These are phyloP conservation scores for Drosophila kanekoi DNA, from an alignment of 2,888 invertebrate genomes.

Conservation along the genomic window DNA sequence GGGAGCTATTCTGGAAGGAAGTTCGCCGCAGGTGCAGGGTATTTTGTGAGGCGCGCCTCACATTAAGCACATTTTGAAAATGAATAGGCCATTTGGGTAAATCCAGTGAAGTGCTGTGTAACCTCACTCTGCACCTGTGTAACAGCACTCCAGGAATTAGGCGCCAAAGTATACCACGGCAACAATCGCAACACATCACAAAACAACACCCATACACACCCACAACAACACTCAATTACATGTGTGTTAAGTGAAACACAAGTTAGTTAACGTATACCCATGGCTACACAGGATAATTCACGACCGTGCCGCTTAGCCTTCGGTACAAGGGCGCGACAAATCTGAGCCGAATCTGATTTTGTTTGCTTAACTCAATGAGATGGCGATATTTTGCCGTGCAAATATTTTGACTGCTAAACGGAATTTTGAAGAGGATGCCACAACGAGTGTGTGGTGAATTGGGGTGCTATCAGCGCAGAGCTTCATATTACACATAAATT, in stretches of 20 bases:
- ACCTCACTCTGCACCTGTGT: too few species aligned
- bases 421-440: slow-evolving; percentile 35
- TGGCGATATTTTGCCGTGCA: slow-evolving; percentile 50
- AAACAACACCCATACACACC: neutral
- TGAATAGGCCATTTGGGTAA: slow-evolving; percentile 1
- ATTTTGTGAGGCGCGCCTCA: neutral
- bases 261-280: slow-evolving; percentile 35
- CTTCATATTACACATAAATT: slow-evolving; percentile 56
- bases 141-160: slow-evolving; percentile 18
- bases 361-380: slow-evolving; percentile 67
- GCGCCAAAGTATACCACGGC: slow-evolving; percentile 11
- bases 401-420: slow-evolving; percentile 58
- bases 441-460: neutral
- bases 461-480: slow-evolving; percentile 20
- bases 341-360: slow-evolving; percentile 57
- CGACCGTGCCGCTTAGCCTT: slow-evolving; percentile 3
- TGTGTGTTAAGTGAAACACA: slow-evolving; percentile 45
- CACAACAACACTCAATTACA: slow-evolving; percentile 25
- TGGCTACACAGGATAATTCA: slow-evolving; percentile 35
- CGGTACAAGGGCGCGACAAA: slow-evolving; percentile 21
- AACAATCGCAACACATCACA: slow-evolving; percentile 4
- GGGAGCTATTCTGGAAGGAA: too few species aligned
- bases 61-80: neutral
- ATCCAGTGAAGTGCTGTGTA: slow-evolving; percentile 22
- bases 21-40: neutral